Conservation (phyloP, 2,797 vertebrate species). For the Parauchenoglanis punctatus region DNA sequence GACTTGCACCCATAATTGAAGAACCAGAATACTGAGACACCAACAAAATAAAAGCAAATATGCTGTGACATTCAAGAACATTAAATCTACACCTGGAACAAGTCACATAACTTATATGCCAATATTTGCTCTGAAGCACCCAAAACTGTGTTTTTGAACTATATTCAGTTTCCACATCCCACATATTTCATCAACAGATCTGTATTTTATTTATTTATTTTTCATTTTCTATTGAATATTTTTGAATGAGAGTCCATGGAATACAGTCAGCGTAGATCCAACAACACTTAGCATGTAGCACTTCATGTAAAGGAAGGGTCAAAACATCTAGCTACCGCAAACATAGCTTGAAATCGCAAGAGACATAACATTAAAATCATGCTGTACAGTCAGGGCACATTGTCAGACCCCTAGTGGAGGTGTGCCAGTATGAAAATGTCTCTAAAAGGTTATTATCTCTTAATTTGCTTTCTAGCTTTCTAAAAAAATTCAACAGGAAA, state of each 20-base stretch:
- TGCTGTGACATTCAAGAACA: slow-evolving; percentile 60
- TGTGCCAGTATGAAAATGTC: slow-evolving; percentile 11
- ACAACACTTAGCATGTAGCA: neutral
- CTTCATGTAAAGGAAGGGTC: neutral
- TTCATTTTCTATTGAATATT: slow-evolving; percentile 42
- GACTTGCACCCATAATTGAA: slow-evolving; percentile 25
- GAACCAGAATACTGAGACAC: slow-evolving; percentile 29
- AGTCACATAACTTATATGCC: too few relatives aligned
- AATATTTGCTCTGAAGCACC: slow-evolving; percentile 26
- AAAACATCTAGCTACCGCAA: neutral
- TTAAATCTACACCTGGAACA: slow-evolving; percentile 42
- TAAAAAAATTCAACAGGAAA: neutral
- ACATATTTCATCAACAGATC: slow-evolving; percentile 12
- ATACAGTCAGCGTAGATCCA: neutral
- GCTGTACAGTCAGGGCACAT: neutral
- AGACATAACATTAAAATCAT: neutral
- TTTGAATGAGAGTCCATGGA: slow-evolving; percentile 28
- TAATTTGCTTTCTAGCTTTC: neutral
- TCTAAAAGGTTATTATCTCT: slow-evolving; percentile 9
- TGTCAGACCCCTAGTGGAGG: slow-evolving; percentile 18
- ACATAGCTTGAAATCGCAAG: neutral
- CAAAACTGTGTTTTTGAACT: slow-evolving; percentile 33
- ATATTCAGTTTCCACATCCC: slow-evolving; percentile 31
- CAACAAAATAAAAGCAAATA: slow-evolving; percentile 55
- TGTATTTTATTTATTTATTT: slow-evolving; percentile 38